Conservation (phyloP, 2,113 vertebrate genomes). For the zebrafish (Danio rerio) region DNA sequence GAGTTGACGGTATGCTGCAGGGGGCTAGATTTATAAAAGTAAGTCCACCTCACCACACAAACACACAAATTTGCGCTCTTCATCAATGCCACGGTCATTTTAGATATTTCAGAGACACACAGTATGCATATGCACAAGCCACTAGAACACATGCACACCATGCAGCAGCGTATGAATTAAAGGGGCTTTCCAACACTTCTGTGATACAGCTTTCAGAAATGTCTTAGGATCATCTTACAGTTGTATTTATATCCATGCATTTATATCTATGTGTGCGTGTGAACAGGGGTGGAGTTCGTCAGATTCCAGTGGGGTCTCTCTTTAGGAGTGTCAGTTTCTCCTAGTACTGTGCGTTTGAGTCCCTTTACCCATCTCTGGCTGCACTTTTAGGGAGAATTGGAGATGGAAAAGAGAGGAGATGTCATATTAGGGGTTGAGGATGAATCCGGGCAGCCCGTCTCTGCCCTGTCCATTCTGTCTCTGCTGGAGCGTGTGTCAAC, state of each 20-base stretch:
- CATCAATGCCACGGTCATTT: neutral
- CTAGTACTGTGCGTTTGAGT: slow-evolving; percentile 4
- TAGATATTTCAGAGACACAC: slow-evolving; percentile 15
- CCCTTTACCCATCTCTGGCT: slow-evolving; percentile 17
- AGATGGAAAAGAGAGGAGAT: slow-evolving; percentile 75
- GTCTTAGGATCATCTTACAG: slow-evolving; percentile 87
- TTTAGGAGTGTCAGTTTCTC: slow-evolving; percentile 44
- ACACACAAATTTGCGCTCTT: neutral
- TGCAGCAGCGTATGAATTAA: slow-evolving; percentile 17
- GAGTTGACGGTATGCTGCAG: slow-evolving; percentile 4
- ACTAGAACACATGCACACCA: neutral
- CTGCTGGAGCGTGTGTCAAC: slow-evolving; percentile 94
- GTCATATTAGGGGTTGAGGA: slow-evolving; percentile 84
- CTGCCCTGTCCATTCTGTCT: slow-evolving; percentile 89
- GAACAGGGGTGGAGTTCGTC: slow-evolving; percentile 33
- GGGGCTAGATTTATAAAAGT: neutral
- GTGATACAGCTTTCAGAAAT: slow-evolving; percentile 78
- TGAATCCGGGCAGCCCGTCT: slow-evolving; percentile 85
- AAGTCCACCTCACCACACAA: slow-evolving; percentile 12
- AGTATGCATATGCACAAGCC: too few relatives aligned
- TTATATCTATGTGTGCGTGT: slow-evolving; percentile 50
- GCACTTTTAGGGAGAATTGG: slow-evolving; percentile 38
- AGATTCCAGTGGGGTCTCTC: slow-evolving; percentile 37
- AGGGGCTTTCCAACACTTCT: slow-evolving; percentile 65
- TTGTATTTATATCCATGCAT: slow-evolving; percentile 78